Evolutionary conservation across 2,888 invertebrate species (phyloP).

Genomic region (Plebejus argus): DNA sequence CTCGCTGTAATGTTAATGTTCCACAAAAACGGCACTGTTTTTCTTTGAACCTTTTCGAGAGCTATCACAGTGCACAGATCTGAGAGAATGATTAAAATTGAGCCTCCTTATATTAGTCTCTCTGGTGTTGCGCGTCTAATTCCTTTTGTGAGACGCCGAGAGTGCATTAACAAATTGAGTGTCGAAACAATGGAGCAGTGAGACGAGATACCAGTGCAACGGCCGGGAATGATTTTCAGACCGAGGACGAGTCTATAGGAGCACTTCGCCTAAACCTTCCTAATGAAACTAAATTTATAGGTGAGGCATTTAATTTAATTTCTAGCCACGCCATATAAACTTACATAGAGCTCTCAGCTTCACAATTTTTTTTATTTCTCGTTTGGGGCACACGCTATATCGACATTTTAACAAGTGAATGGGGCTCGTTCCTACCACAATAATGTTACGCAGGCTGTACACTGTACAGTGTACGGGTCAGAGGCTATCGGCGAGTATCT

Average conservation of each 20-base stretch:
- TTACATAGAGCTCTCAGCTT: not conserved
- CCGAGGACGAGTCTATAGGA: not conserved
- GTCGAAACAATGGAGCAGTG: conserved; percentile 18
- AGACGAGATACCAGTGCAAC: not conserved
- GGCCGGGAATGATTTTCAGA: not conserved
- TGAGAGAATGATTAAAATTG: not conserved
- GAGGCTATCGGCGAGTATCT: conserved; percentile 10
- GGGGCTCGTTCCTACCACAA: not conserved
- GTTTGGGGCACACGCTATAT: not conserved
- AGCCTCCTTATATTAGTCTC: not conserved
- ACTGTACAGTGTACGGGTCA: conserved; percentile 9
- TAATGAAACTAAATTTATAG: not conserved
- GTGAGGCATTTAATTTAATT: not conserved
- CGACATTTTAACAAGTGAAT: not conserved
- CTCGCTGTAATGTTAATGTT: not conserved
- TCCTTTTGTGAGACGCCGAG: not conserved
- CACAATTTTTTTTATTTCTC: not conserved
- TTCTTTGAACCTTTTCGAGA: not conserved
- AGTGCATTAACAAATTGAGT: conserved; percentile 25
- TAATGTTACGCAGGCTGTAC: not conserved
- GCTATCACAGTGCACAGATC: not conserved
- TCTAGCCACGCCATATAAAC: not conserved
- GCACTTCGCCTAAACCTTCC: not conserved
- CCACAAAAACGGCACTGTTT: not conserved
- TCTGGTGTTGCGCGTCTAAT: not conserved